A percentile compares a stretch with the other conserved stretches of the same genome.
Conservation (phyloP, 2,797 vertebrate species). For the Esox lucius region DNA sequence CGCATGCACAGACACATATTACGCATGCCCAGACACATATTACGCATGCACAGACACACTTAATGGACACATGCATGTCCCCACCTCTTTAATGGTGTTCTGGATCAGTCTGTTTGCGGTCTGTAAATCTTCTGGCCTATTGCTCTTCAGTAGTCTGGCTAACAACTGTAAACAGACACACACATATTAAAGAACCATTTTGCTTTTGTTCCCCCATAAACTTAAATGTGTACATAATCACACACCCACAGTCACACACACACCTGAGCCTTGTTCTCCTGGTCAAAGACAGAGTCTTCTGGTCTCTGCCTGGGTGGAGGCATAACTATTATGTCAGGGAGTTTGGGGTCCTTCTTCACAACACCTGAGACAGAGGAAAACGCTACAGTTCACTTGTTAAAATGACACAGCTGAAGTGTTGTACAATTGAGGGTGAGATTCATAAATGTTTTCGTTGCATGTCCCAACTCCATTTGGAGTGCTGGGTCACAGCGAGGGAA, state of each 20-base stretch:
- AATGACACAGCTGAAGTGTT: too few relatives aligned
- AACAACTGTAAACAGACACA: slow-evolving; percentile 72
- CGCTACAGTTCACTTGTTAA: too few relatives aligned
- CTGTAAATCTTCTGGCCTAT: slow-evolving; percentile 81
- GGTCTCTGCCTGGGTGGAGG: slow-evolving; percentile 83
- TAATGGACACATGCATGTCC: slow-evolving; percentile 7
- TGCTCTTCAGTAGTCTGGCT: slow-evolving; percentile 82
- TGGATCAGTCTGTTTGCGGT: slow-evolving; percentile 91
- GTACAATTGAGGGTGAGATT: too few relatives aligned
- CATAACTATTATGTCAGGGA: slow-evolving; percentile 77
- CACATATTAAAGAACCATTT: too few relatives aligned
- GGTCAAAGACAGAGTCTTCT: slow-evolving; percentile 84
- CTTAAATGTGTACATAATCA: neutral
- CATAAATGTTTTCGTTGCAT: too few relatives aligned
- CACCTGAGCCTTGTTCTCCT: slow-evolving; percentile 88
- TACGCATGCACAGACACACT: neutral
- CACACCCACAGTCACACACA: neutral
- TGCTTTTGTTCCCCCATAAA: too few relatives aligned
- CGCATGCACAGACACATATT: neutral
- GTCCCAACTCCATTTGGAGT: too few relatives aligned
- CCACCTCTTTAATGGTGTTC: slow-evolving; percentile 84
- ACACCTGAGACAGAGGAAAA: slow-evolving; percentile 70
- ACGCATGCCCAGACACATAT: neutral
- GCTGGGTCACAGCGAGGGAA: too few relatives aligned
- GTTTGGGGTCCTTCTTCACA: slow-evolving; percentile 85